Conservation (phyloP, 2,113 vertebrate species). For the Toxostoma redivivum region DNA sequence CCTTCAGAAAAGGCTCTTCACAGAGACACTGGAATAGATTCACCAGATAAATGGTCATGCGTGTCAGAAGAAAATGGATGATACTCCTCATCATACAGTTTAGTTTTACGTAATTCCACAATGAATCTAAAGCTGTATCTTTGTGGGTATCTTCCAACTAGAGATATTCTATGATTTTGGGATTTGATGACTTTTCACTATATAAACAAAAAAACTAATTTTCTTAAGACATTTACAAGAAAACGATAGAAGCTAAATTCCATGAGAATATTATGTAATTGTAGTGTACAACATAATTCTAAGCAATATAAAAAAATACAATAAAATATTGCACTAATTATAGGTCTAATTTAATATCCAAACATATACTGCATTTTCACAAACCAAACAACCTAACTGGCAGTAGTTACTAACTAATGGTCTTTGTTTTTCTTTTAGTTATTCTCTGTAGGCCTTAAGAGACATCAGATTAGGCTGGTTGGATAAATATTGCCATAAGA, state of each 20-base stretch:
- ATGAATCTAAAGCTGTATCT: not conserved
- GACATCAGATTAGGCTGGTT: not conserved
- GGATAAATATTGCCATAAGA: not conserved
- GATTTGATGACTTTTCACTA: not conserved
- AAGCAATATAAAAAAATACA: not conserved
- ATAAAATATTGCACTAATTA: not conserved
- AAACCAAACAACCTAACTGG: not conserved
- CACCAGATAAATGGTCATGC: too few species aligned
- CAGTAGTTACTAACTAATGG: not conserved
- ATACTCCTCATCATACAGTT: not conserved
- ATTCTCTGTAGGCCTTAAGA: not conserved
- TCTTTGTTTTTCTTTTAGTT: not conserved
- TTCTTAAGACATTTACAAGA: not conserved
- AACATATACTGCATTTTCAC: not conserved
- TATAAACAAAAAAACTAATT: accelerated
- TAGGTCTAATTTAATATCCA: not conserved
- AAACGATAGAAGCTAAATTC: not conserved
- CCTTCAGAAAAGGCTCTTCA: not conserved
- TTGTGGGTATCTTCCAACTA: not conserved
- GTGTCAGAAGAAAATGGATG: not conserved
- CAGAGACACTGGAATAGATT: not conserved
- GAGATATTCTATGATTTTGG: not conserved
- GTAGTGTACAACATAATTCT: not conserved
- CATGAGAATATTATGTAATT: not conserved
- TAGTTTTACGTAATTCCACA: not conserved